Base-by-base conservation (phyloP, 2,888 invertebrate genomes). In the Mycalesis mineus region DNA sequence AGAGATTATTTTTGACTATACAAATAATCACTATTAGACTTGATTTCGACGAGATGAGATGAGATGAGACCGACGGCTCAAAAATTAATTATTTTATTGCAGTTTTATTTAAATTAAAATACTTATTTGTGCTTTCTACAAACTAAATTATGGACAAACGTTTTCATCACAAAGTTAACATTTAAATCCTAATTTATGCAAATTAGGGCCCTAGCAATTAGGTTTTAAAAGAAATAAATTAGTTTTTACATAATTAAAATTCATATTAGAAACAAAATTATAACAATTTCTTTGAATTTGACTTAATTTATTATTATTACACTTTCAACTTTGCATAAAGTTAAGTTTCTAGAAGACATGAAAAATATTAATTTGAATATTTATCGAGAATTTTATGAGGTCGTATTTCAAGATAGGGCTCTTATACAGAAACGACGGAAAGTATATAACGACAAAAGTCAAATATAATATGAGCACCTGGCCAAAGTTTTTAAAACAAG, bases 311-410 rank as follows among this genome's bases (percentile, higher is more conserved):
- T 44, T 29, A 29, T 45, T 45, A 29, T 4, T n/a, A n/a, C 45
- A 13, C 29, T 29, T 29, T 45, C 8, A 17, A 37, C 36, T 37
- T 13, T 36, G 36, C 11, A 15, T 22, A 29, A 45, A 11, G 13
- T 31, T 7, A 8, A 45, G 45, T 31, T 45, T 45, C 36, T 48
- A 36, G 36, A 17, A 48, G 15, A 22, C 36, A 36, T 45, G 29
- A 48, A 36, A 47, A 48, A 48, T 48, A 48, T n/a, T n/a, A 33
- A 0, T 22, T 17, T 36, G 48, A 48, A 48, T 48, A 48, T 48
- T 48, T 48, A 48, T 48, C n/a, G 48, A 37, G 36, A 36, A 48
- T 48, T 48, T 48, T 48, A 48, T 48, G 36, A 33, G 15, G 17
- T 36, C 17, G 15, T 36, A 17, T 48, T 48, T 48, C 36, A 36